Evolutionary conservation across 1,140 invertebrate species (phyloP), one percentile per base, ranked within the genome.

Genomic region (Leptonema lineaticorne): DNA sequence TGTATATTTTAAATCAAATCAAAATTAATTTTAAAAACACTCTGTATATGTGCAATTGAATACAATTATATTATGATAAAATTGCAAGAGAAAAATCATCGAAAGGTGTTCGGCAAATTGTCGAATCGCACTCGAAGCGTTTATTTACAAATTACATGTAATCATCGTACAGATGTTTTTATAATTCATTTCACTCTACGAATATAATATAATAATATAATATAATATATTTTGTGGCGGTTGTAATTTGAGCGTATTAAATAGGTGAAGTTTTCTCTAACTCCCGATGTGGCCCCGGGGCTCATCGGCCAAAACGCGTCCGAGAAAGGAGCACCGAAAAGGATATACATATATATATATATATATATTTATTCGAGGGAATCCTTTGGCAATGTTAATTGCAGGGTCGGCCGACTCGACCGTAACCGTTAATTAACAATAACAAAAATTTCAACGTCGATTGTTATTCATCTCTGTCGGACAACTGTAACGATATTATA

Each of bases 201-300:
- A 53, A 48, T n/a, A n/a, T n/a, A n/a, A n/a, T n/a, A n/a, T n/a
- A n/a, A n/a, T n/a, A n/a, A n/a, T n/a, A n/a, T n/a, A n/a, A n/a
- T n/a, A n/a, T n/a, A n/a, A 41, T 41, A 7, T 24, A 24, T 59
- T 20, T 41, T 9, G 18, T 22, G 59, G 58, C 26, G 8, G 63
- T 60, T 59, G 48, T 65, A 69, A 72, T 72, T 72, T 67, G 60
- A 64, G 45, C 29, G 66, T 48, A 69, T 72, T 69, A 72, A 64
- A 67, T 63, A 63, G 70, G 41, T 60, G 67, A 72, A 69, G 62
- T 62, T 67, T 71, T 64, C 65, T 69, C 20, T 64, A 69, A 72
- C 71, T 72, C 59, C 71, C 66, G 71, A 69, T 67, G 50, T n/a
- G 7, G 68, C 71, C 67, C 14, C 33, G 37, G 71, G 71, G 56